Evolutionary conservation across 2,113 vertebrate genomes (phyloP), one percentile per base, ranked within the genome.

Genomic region (Chaetodon auriga): DNA sequence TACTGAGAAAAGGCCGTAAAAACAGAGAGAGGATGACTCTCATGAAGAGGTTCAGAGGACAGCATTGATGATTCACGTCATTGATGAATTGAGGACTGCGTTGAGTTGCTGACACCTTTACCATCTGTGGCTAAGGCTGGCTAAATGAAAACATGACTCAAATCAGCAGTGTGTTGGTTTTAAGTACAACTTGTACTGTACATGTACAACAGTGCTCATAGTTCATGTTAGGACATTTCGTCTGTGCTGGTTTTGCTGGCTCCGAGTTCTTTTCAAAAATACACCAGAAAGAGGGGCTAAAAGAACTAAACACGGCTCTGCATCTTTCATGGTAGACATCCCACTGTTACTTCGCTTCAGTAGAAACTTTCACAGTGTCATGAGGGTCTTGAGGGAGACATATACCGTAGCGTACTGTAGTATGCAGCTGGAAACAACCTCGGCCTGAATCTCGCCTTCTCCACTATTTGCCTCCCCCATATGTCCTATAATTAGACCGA

Each of bases 401-500:
- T 48, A 16, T 60, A n/a, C 18, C 73, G 57, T 69, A 68, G 41
- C 43, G 16, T 60, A n/a, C 18, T 78, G 57, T 69, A 68, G 41
- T n/a, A 77, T 86, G 70, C 35, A 76, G 79, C 53, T 78, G 69
- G 75, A 90, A 86, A 78, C 69, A 85, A 65, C 81, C 58, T 61
- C 43, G 19, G 65, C 23, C 55, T 74, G 41, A 60, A 51, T 68
- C 15, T 74, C 57, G 4, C 68, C 53, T 60, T 84, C 68, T 81
- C 36, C 73, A 58, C 41, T 25, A 55, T 73, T 64, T 35, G 3
- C 85, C 85, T 82, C 85, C 87, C 60, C 74, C 80, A 41, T 87
- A 82, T 58, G 0, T 68, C 61, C 85, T 88, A 89, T 80, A 80
- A 81, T 84, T 87, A 90, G 85, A 81, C 18, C 3, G 3, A 74